Percentiles rank a stretch among this genome's conserved stretches.
phyloP scores from a whole-genome alignment of 2,888 invertebrate species.

The Desoria tigrina region DNA sequence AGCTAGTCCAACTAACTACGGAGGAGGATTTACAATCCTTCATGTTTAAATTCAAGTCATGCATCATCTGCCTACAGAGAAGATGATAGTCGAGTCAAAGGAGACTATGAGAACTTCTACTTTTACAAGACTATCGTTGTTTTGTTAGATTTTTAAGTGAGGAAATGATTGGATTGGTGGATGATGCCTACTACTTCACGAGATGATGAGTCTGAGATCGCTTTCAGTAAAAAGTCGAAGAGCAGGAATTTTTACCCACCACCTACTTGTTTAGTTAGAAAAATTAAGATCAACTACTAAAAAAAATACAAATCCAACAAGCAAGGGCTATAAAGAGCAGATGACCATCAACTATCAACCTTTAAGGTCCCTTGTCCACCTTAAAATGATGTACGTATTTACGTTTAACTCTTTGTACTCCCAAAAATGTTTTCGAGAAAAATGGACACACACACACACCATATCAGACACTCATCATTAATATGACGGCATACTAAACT shows the following conservation, averaged over 20 bases:
- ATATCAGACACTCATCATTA: background rate
- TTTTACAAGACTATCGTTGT: no score
- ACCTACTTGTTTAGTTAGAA: no score
- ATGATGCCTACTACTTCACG: background rate
- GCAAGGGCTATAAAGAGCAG: constrained; percentile 23
- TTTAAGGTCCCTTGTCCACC: background rate
- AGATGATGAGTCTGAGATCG: no score
- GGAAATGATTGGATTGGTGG: background rate
- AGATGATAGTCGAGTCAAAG: no score
- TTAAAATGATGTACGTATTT: no score
- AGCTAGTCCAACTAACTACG: constrained; percentile 13
- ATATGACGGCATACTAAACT: background rate
- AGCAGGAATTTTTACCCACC: constrained; percentile 17
- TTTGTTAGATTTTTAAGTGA: background rate
- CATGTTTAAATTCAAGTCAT: constrained; percentile 32
- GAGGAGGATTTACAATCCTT: background rate
- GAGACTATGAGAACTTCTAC: no score
- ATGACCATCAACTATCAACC: constrained; percentile 21
- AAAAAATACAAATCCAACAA: no score
- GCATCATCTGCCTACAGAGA: constrained; percentile 37
- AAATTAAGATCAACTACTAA: no score
- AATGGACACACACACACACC: background rate
- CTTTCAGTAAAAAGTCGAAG: background rate
- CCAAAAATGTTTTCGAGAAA: no score
- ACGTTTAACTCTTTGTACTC: no score